These are phyloP conservation scores for Pelobates fuscus DNA, from an alignment of 2,113 vertebrate genomes.

Conservation along the genomic window DNA sequence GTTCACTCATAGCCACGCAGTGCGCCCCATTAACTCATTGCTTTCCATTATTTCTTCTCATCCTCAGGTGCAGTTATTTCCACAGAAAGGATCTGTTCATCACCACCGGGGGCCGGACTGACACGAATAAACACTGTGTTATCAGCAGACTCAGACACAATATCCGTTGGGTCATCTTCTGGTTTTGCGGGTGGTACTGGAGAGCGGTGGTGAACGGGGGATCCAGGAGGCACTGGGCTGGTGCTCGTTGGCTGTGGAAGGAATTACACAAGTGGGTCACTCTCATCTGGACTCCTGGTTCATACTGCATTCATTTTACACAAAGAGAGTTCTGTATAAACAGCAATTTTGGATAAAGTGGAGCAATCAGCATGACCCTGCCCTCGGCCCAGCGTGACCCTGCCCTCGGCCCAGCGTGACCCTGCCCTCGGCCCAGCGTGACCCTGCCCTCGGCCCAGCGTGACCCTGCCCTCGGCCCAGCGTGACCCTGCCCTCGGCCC, in stretches of 20 bases:
- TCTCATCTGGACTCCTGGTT: background rate
- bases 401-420: too few relatives aligned
- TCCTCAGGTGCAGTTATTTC: conserved; percentile 13
- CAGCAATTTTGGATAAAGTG: conserved; percentile 56
- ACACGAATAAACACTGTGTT: conserved; percentile 62
- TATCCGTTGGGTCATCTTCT: conserved; percentile 25
- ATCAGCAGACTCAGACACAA: conserved; percentile 62
- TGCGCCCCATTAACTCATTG: background rate
- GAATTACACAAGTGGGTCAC: background rate
- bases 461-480: too few relatives aligned
- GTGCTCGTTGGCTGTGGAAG: conserved; percentile 60
- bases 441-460: too few relatives aligned
- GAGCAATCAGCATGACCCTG: too few relatives aligned
- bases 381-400: too few relatives aligned
- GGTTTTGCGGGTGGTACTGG: conserved; percentile 47
- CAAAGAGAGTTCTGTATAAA: background rate
- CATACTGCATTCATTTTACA: background rate
- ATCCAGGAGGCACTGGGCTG: conserved; percentile 58
- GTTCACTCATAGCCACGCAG: background rate
- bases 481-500: too few relatives aligned
- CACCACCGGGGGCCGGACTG: conserved; percentile 16
- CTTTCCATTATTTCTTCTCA: background rate
- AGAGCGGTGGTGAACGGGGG: conserved; percentile 62
- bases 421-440: too few relatives aligned
- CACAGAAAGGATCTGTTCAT: conserved; percentile 34